Base-by-base conservation (phyloP, 2,113 vertebrate genomes). In the Onychorhynchus coronatus region DNA sequence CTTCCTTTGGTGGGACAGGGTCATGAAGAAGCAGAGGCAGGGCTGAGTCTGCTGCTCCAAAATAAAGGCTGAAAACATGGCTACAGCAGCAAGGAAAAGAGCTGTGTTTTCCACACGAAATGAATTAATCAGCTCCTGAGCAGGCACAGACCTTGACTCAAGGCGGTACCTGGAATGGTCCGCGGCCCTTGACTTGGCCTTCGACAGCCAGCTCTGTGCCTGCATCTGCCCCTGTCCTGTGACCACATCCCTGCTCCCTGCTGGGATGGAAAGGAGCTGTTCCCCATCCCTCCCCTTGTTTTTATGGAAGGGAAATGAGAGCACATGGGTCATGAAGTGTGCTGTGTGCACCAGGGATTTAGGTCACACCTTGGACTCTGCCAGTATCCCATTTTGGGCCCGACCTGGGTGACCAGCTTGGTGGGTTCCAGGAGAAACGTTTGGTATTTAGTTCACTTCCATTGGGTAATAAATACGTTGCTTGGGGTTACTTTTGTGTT, bases 251-350 rank as follows among this genome's bases (percentile, higher is more conserved):
- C 62, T 59, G 6, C 31, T 58, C 52, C 84, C 28, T n/a, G 44
- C 47, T n/a, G 35, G 13, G 37, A 2, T 35, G 59, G 42, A 22
- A 68, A 0, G 1, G 9, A 35, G 6, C 35, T 49, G 56, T 15
- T 47, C 3, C 0, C 31, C 20, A 0, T 25, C 31, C 53, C 23
- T 61, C 9, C 33, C 25, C 39, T 50, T 13, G 0, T 63, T 76
- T 79, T 35, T 31, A 2, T 14, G 25, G 28, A 0, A 27, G 31
- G 27, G 42, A 59, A 72, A 21, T 31, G 47, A 49, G 67, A 44
- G 50, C 72, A n/a, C 28, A 22, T 2, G 18, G 20, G 30, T 20
- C 33, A 11, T 1, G 22, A 74, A 25, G 23, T 0, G 0, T 3
- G 18, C 39, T 30, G 30, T 5, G 13, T 17, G 17, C 56, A 21